These are phyloP conservation scores for Halcyon smyrnensis DNA, from an alignment of 2,797 vertebrate species.

Conservation along the genomic window DNA sequence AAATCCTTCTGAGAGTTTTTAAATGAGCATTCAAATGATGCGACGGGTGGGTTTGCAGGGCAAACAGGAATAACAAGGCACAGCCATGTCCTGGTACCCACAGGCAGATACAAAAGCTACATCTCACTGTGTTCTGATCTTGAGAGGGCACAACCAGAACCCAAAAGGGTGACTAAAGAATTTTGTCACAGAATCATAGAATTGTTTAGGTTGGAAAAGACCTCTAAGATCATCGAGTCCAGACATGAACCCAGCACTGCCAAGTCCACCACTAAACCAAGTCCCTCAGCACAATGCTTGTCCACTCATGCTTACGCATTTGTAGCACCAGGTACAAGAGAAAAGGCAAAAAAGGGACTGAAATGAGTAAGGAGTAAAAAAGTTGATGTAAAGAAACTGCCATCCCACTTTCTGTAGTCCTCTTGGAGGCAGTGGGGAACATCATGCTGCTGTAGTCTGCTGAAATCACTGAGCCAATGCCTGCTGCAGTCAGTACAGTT, in stretches of 20 bases:
- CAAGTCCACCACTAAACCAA: no score
- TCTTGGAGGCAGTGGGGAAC: background rate
- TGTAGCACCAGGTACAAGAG: background rate
- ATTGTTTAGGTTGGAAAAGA: no score
- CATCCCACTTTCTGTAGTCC: rapidly evolving
- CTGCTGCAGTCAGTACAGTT: no score
- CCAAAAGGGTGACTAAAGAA: background rate
- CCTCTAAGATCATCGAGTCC: no score
- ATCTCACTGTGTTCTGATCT: background rate
- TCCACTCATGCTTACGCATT: rapidly evolving
- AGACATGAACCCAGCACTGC: no score
- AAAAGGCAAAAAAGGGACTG: background rate
- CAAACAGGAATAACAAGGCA: background rate
- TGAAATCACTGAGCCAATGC: background rate
- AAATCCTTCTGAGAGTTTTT: background rate
- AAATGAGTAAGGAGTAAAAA: background rate
- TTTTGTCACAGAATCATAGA: background rate
- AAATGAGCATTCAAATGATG: background rate
- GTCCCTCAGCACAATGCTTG: no score
- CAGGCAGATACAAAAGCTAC: background rate
- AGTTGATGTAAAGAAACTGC: background rate
- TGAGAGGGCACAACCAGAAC: background rate
- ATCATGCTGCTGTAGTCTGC: background rate
- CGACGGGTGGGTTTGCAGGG: background rate
- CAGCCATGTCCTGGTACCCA: rapidly evolving